phyloP scores from a whole-genome alignment of 2,113 vertebrate genomes.

The Chionomys nivalis region DNA sequence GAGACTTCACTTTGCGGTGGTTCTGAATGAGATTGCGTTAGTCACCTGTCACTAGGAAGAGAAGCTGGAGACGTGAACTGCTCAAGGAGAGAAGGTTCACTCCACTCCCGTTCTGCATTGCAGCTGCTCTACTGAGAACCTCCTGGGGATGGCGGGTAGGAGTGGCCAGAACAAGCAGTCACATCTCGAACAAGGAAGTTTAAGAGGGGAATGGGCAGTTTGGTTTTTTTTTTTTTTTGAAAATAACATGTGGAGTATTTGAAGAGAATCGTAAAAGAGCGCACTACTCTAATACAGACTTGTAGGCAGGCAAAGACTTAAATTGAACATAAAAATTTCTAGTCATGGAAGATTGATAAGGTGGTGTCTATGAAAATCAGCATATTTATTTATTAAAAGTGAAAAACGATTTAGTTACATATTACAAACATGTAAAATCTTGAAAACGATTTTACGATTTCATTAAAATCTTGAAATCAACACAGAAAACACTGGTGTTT shows the following conservation, averaged over 20 bases:
- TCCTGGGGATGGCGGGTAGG: background rate
- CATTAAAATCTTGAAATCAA: background rate
- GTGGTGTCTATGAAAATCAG: background rate
- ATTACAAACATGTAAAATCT: background rate
- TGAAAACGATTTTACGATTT: background rate
- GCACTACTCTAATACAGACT: background rate
- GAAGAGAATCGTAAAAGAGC: background rate
- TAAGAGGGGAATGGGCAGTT: background rate
- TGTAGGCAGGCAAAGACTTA: slow-evolving; percentile 12
- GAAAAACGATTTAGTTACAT: background rate
- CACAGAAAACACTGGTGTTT: background rate
- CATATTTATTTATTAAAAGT: background rate
- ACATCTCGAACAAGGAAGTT: too few relatives aligned
- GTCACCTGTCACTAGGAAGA: background rate
- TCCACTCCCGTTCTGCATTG: background rate
- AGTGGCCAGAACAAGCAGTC: background rate
- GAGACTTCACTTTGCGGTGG: slow-evolving; percentile 42
- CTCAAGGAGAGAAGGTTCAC: background rate
- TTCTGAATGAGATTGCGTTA: background rate
- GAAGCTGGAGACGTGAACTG: background rate
- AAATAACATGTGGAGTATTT: background rate
- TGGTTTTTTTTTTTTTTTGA: background rate
- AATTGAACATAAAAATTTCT: background rate
- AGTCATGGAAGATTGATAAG: background rate
- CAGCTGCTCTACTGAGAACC: background rate